Percentiles rank a stretch among this genome's conserved stretches.
These are phyloP conservation scores for Tarsius wallacei DNA, from an alignment of 2,797 vertebrate genomes.

Conservation along the genomic window DNA sequence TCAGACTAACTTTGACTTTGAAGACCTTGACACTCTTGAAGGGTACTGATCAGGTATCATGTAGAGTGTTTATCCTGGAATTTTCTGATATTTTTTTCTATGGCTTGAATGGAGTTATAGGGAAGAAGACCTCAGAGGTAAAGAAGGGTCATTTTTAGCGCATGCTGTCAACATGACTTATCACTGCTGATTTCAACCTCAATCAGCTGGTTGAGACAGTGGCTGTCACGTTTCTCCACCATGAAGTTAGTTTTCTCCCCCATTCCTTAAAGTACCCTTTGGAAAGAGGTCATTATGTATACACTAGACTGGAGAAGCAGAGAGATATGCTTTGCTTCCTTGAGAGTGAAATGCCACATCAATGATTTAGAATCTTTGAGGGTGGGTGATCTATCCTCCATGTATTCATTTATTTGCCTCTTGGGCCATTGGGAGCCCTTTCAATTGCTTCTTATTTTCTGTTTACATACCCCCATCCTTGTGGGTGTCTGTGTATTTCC, in stretches of 20 bases:
- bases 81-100: background rate
- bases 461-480: background rate
- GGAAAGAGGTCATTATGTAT: background rate
- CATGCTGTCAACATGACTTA: background rate
- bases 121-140: background rate
- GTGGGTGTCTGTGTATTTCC: background rate
- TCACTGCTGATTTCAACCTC: background rate
- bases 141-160: background rate
- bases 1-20: background rate
- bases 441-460: background rate
- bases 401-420: background rate
- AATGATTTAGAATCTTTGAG: background rate
- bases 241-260: background rate
- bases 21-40: conserved; percentile 16
- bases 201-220: background rate
- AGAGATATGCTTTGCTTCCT: background rate
- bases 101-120: background rate
- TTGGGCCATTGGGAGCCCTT: background rate
- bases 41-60: background rate
- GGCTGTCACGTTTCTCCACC: background rate
- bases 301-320: background rate
- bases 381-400: background rate
- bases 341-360: background rate
- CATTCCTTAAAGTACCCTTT: background rate
- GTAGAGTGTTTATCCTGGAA: background rate